A percentile compares a stretch with the other conserved stretches of the same genome.
Evolutionary conservation across 2,888 invertebrate species (phyloP).

Genomic region (Cyclophora albipunctata): DNA sequence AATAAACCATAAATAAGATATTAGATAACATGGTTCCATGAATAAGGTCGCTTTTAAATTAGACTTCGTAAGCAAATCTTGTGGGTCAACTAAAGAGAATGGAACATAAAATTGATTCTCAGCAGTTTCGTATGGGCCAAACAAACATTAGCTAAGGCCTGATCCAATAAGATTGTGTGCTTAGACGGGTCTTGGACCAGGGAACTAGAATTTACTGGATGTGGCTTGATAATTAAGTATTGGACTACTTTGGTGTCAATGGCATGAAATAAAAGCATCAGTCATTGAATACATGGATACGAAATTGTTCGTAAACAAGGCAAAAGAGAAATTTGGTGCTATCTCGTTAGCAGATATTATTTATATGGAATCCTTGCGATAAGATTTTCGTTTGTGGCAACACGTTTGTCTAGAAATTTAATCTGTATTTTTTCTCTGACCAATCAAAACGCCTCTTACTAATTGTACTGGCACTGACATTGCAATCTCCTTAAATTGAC

Average conservation of each 20-base stretch:
- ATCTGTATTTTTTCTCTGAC: no score
- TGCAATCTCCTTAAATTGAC: no score
- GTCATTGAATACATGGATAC: neutral
- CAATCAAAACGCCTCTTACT: no score
- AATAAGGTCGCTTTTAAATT: slow-evolving; percentile 3
- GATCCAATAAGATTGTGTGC: slow-evolving; percentile 57
- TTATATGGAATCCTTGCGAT: no score
- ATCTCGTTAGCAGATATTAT: no score
- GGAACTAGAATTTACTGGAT: slow-evolving; percentile 24
- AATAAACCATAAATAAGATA: no score
- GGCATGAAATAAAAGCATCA: neutral
- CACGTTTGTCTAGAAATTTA: no score
- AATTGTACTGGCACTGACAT: no score
- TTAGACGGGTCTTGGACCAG: slow-evolving; percentile 34
- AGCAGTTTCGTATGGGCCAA: slow-evolving; percentile 42
- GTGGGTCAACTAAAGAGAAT: slow-evolving; percentile 38
- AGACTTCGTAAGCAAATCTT: slow-evolving; percentile 28
- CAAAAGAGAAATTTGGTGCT: no score
- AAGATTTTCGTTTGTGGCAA: no score
- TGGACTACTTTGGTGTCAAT: neutral
- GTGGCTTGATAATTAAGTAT: slow-evolving; percentile 4
- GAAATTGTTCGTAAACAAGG: no score
- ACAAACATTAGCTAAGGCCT: slow-evolving; percentile 50
- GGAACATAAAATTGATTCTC: slow-evolving; percentile 46
- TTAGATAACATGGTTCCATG: neutral